Evolutionary conservation across 35 echinoderm and acorn worm species (phyloP), one percentile per base, ranked within the genome.

Genomic region (Lytechinus pictus): DNA sequence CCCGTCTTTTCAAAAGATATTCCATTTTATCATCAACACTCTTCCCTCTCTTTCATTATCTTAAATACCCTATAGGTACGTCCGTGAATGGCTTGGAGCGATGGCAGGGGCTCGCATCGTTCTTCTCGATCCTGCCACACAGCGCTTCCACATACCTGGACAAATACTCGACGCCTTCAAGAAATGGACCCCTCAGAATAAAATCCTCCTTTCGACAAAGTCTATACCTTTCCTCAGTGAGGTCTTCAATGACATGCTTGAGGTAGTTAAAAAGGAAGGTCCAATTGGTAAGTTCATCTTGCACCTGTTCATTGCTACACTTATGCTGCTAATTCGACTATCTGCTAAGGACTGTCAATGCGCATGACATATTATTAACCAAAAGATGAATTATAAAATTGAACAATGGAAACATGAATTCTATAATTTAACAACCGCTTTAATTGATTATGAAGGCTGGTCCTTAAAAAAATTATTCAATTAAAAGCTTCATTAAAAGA

Each of bases 1-100:
- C 33, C 33, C 33, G 33, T 44, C 33, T 44, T 44, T 44, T 2
- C 33, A 44, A 44, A 44, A 44, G 33, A 44, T 44, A 2, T 44
- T 44, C 33, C 33, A 44, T 44, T 44, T 44, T 44, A 44, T 44
- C 33, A 4, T 19, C 61, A 71, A 71, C 61, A 6, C 61, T 21
- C 5, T 21, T 12, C 13, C 5, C 1, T 21, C 5, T 44, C 33
- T 44, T 44, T 44, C 33, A 44, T 44, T 13, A 71, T 19, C 61
- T 89, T 27, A 3, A 52, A 44, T 52, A 54, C 8, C 14, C 44
- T 1, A 93, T 57, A 97, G 97, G 91, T 97, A 97, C 52, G 97
- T 97, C 27, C 95, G 95, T 57, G 97, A 97, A 93, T 97, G 97
- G 97, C 94, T 97, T 24, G 97, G 97, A 27, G 95, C 58, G 3